Conservation (phyloP, 1,140 invertebrate species). For the Tenebrio molitor region DNA sequence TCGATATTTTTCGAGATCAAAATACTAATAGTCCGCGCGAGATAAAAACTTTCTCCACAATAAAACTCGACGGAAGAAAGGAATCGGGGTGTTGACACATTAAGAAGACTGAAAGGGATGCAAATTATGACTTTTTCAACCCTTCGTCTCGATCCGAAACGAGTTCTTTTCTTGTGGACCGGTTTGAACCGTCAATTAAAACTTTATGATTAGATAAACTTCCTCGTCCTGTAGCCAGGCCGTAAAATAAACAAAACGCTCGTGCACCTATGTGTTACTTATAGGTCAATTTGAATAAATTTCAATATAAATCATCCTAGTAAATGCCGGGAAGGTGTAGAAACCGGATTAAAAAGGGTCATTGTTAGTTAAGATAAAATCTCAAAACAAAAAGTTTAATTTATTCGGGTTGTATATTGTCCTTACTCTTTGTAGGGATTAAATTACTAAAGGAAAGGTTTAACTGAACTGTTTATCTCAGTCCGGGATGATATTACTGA, state of each 20-base stretch:
- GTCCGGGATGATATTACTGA: slow-evolving; percentile 50
- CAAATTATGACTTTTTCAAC: slow-evolving; percentile 14
- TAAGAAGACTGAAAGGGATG: neutral
- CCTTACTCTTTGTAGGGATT: slow-evolving; percentile 53
- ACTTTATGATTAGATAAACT: slow-evolving; percentile 43
- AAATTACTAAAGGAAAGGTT: slow-evolving; percentile 55
- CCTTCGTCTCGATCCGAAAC: neutral
- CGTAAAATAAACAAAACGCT: slow-evolving; percentile 30
- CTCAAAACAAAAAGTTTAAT: slow-evolving; percentile 59
- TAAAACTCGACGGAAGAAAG: neutral
- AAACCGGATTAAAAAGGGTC: slow-evolving; percentile 53
- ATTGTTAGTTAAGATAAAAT: slow-evolving; percentile 54
- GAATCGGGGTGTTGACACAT: slow-evolving; percentile 10
- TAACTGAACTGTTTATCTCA: slow-evolving; percentile 53
- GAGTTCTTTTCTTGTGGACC: neutral
- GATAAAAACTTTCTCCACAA: slow-evolving; percentile 27
- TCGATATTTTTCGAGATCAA: slow-evolving; percentile 24
- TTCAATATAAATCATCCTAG: slow-evolving; percentile 46
- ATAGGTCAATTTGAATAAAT: slow-evolving; percentile 47
- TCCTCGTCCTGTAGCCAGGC: neutral
- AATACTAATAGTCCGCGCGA: slow-evolving; percentile 28
- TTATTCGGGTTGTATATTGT: slow-evolving; percentile 55
- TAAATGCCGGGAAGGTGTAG: slow-evolving; percentile 42
- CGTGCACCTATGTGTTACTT: slow-evolving; percentile 38
- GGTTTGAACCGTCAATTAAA: slow-evolving; percentile 40